Base-by-base conservation (phyloP, 2,797 vertebrate species). In the Scyliorhinus canicula region DNA sequence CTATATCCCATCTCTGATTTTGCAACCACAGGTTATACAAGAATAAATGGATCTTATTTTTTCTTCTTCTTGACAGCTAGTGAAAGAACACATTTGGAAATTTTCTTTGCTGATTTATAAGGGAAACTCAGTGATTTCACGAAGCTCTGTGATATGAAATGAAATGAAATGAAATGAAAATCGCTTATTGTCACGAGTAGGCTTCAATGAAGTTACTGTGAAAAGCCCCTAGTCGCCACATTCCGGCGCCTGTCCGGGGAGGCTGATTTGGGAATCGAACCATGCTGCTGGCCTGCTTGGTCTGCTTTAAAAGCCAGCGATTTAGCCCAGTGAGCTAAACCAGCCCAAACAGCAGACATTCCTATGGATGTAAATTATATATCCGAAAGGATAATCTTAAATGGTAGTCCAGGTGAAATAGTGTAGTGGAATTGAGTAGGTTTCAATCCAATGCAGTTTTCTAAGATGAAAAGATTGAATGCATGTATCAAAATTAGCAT, bases 31-130 rank as follows among this genome's bases (percentile, higher is more conserved):
- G 47, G 57, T 63, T 40, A 4, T 11, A 44, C 24, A 40, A 40
- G 21, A 65, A 40, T 26, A 65, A 26, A 90, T 55, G 60, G 35
- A 90, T 90, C 14, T n/a, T 57, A 55, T 52, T n/a, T 52, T 9
- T 85, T 57, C 88, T 95, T 82, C 5, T 86, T 6, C 82, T 79
- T 79, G 71, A 55, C 91, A 57, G 40, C 44, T 82, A 84, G 85
- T 65, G 16, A 26, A 95, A 86, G 16, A 40, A 86, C 50, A 55
- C 40, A 40, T 9, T 63, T 26, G 12, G 7, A 63, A n/a, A 52
- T 74, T 55, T 79, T 93, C 52, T 31, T 14, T 9, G 12, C 4
- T 11, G 50, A 16, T 94, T 93, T 94, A 35, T 16, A n/a, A 35
- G 47, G 47, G 31, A 74, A 94, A 55, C 7, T n/a, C 14, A 50